Evolutionary conservation across 2,888 invertebrate genomes (phyloP), one percentile per base, ranked within the genome.

Genomic region (Exephanes ischioxanthus): DNA sequence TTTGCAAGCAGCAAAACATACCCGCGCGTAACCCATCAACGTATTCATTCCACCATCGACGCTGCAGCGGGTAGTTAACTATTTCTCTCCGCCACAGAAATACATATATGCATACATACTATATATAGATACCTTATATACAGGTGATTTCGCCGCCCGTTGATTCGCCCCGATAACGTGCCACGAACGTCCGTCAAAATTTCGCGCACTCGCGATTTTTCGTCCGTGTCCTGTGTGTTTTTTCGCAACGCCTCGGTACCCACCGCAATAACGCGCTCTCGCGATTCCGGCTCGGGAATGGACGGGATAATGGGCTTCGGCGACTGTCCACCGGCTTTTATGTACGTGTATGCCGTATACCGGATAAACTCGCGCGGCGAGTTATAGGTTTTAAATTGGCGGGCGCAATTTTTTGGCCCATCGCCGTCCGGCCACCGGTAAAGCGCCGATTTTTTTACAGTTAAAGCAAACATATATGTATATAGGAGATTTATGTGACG

Each of bases 371-470:
- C 63, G 22, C 48, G 67, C 58, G 14, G 58, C 2, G 22, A 63
- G 11, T 22, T 55, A 48, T 48, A 41, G 26, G 16, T 63, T 70
- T 68, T 63, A 83, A 70, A 75, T 83, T 75, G 70, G 53, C 9
- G 73, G 22, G 16, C 53, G 45, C 79, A 83, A 83, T 83, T 83
- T 83, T 63, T 68, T 75, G 70, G 75, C 68, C 53, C 75, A 75
- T 75, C 70, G 83, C 70, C 63, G 83, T 63, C 67, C 70, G 61
- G 53, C 70, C 58, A 16, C 48, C 45, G 80, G 51, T 19, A 61
- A 75, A 81, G 63, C 51, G 63, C 30, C 48, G 19, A 76, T 76
- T 66, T 61, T 63, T 75, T 73, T 41, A 73, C 61, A 3, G 30
- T 61, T 37, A 11, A 22, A 63, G 63, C 30, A 45, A 26, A 45